Conservation (phyloP, 2,113 vertebrate genomes). For the Rhegmatorhina hoffmannsi region DNA sequence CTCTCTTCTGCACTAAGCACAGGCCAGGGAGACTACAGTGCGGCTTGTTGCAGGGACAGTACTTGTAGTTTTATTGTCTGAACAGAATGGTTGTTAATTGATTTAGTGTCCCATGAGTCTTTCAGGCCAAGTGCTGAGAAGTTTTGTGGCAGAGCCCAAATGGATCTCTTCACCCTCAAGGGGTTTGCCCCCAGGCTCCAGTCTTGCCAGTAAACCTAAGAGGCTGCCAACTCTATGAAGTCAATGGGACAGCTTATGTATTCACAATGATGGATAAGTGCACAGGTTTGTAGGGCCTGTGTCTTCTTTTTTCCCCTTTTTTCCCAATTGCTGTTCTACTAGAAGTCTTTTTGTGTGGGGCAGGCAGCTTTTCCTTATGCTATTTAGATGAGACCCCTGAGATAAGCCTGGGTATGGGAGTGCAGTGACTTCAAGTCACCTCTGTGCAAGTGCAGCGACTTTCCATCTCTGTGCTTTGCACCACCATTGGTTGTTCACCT, state of each 20-base stretch:
- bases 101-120: background rate
- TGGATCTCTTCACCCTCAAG: background rate
- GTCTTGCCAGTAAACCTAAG: background rate
- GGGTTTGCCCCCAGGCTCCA: background rate
- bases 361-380: background rate
- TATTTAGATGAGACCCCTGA: background rate
- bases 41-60: background rate
- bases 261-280: background rate
- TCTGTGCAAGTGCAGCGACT: background rate
- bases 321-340: background rate
- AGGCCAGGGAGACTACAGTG: too few species aligned
- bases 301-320: background rate
- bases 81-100: background rate
- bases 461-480: background rate
- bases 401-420: background rate
- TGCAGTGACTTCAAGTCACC: background rate
- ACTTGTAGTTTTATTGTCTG: background rate
- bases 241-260: background rate
- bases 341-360: background rate
- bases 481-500: background rate
- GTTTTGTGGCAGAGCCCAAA: background rate
- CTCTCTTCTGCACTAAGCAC: background rate
- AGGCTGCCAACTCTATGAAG: background rate
- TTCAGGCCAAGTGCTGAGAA: background rate
- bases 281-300: background rate